Base-by-base conservation (phyloP, 2,888 invertebrate species). In the Noctua comes region DNA sequence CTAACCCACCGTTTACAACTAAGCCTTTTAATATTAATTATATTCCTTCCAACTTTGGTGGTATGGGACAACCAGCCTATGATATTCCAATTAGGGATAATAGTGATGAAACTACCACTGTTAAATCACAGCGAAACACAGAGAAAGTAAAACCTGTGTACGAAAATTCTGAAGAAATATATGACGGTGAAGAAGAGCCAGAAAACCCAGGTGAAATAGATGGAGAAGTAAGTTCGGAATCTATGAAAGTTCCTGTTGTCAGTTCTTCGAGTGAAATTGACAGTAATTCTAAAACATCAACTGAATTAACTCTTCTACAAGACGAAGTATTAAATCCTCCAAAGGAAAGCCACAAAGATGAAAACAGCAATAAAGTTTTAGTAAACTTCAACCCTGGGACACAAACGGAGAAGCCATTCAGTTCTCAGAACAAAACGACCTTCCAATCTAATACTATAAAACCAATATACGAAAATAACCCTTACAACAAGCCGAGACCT, bases 381-480 rank as follows among this genome's bases (percentile, higher is more conserved):
- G 51, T 79, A 0, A 89, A 93, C 69, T 93, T 93, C 54, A 95
- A 96, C 82, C 88, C 92, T 77, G 97, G 96, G 70, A 95, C 95
- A 31, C 97, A 97, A 92, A 97, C 97, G 16, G 97, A 97, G 90
- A 96, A 97, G 86, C 97, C 97, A 18, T 97, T 97, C 86, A 91
- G 90, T 54, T 90, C 92, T 24, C 91, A 90, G 54, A 96, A 96
- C 77, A 94, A 91, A 84, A 93, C 94, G 2, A 83, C 84, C 46
- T 94, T 95, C 91, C 93, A 95, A 73, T 93, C 96, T 2, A 96
- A 96, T 85, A 93, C 93, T 48, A 95, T 95, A 11, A 95, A 94
- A 88, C 96, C 96, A 21, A 92, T 95, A 71, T 93, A 94, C 78
- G 92, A 92, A 66, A 90, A 90, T 31, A 93, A 93, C 84, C 84